Base-by-base conservation (phyloP, 2,797 vertebrate genomes). In the Sebastes variabilis region DNA sequence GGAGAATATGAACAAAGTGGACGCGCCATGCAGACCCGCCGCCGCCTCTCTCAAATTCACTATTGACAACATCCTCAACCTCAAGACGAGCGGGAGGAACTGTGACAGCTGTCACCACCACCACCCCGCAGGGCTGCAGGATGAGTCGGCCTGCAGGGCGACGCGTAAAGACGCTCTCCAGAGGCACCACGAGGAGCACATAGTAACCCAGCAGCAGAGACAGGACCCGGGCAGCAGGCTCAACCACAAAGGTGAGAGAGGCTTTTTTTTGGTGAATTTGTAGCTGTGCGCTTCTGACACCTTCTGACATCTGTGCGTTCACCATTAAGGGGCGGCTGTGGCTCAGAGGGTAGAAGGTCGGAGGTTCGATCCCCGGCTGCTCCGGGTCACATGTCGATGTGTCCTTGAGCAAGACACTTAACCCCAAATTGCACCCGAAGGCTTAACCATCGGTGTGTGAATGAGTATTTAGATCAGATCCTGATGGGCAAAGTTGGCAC, bases 1-100 rank as follows among this genome's bases (percentile, higher is more conserved):
- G 84, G 91, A 92, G 93, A 95, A 96, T 95, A 96, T 96, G 96
- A 96, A 93, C 95, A 96, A 96, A 92, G 96, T 92, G 80, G 95
- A 95, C 60, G 89, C 89, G 20, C 88, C 94, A 94, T 96, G 95
- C 85, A 93, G 95, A 87, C 94, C 96, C 77, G 84, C 93, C 46
- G 93, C 95, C 46, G 93, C 95, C 83, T 94, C 96, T 80, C 88
- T 96, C 22, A 97, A 95, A 82, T 97, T 97, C 78, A 97, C 96
- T 2, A 97, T 97, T 89, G 96, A 97, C 83, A 96, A 94, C 77
- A 97, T 97, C 38, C 94, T 97, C 46, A 97, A 96, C 83, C 91
- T 96, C 6, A 96, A 96, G 73, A 92, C 94, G 13, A 95, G 86
- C 80, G 92, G 89, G 71, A 93, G 91, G 62, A 90, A 82, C 69